Evolutionary conservation across 2,113 vertebrate species (phyloP).

Genomic region (Ceyx margarethae): DNA sequence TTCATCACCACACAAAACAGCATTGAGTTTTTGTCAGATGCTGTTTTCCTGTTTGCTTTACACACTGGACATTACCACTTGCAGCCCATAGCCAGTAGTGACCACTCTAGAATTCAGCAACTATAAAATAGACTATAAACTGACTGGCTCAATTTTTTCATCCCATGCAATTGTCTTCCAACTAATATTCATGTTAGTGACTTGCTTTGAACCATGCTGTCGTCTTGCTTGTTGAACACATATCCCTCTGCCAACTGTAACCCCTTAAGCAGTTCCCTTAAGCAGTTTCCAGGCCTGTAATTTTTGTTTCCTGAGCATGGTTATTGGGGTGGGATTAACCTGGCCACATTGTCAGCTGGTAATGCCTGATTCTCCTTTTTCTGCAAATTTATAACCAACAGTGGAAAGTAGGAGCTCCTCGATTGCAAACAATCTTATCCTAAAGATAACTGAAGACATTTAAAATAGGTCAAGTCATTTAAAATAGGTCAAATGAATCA

Average conservation of each 20-base stretch:
- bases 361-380: background rate
- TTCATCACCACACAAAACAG: background rate
- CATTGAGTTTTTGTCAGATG: background rate
- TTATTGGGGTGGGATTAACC: background rate
- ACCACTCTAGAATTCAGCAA: background rate
- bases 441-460: background rate
- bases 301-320: background rate
- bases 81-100: background rate
- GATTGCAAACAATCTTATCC: background rate
- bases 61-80: background rate
- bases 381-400: background rate
- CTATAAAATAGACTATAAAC: background rate
- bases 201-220: background rate
- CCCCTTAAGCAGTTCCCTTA: background rate
- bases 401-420: background rate
- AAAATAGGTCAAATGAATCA: background rate
- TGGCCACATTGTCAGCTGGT: no score
- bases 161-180: background rate
- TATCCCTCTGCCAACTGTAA: background rate
- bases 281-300: background rate
- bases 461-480: background rate
- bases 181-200: background rate
- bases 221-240: background rate
- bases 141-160: background rate
- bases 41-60: background rate